A percentile compares a stretch with the other conserved stretches of the same genome.
Conservation (phyloP, 2,888 invertebrate genomes). For the Sceliomorpha sp. region DNA sequence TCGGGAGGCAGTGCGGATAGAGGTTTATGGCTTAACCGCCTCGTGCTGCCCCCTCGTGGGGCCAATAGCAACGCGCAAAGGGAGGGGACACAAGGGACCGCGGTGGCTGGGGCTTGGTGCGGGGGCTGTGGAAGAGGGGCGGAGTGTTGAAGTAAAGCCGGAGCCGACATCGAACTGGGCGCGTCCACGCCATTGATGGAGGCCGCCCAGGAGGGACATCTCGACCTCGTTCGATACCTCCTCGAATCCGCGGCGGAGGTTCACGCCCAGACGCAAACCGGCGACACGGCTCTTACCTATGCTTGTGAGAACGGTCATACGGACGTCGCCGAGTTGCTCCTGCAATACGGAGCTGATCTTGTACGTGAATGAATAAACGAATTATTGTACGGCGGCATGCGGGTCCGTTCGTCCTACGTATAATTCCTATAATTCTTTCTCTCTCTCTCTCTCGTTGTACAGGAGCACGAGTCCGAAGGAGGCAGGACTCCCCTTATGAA, state of each 20-base stretch:
- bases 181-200: slow-evolving; percentile 99
- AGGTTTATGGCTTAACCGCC: no score
- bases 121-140: slow-evolving; percentile 97
- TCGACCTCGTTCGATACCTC: slow-evolving; percentile 94
- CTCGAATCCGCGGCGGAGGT: slow-evolving; percentile 93
- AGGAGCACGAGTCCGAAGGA: slow-evolving; percentile 98
- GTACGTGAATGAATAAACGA: slow-evolving; percentile 76
- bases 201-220: slow-evolving; percentile 98
- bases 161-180: slow-evolving; percentile 96
- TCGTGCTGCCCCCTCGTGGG: no score
- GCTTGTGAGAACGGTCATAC: slow-evolving; percentile 99
- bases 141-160: slow-evolving; percentile 96
- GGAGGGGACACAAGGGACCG: slow-evolving; percentile 99
- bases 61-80: slow-evolving; percentile 99
- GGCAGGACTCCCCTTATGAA: slow-evolving; percentile 99
- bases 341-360: slow-evolving; percentile 94
- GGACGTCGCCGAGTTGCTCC: slow-evolving; percentile 95
- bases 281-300: slow-evolving; percentile 97
- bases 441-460: no score
- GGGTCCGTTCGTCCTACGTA: no score
- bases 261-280: slow-evolving; percentile 96
- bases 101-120: slow-evolving; percentile 95
- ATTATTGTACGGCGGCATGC: no score
- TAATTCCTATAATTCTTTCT: no score
- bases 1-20: no score